Percentiles rank a stretch among this genome's conserved stretches.
Evolutionary conservation across 2,113 vertebrate species (phyloP).

Genomic region (Indicator indicator): DNA sequence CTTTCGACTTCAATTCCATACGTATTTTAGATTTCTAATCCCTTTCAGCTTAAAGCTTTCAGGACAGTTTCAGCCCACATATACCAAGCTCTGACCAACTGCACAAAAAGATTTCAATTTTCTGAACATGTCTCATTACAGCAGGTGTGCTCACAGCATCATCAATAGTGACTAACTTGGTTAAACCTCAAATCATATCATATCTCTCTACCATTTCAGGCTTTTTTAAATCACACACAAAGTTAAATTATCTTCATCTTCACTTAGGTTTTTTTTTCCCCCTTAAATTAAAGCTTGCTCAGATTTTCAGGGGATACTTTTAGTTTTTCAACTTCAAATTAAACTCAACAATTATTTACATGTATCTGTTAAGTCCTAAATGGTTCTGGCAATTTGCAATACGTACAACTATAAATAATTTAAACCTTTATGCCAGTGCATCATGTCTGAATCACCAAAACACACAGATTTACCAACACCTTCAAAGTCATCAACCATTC

Average conservation of each 20-base stretch:
- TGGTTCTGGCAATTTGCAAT: not conserved
- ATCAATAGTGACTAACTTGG: not conserved
- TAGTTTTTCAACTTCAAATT: not conserved
- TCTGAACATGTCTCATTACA: not conserved
- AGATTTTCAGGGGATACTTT: not conserved
- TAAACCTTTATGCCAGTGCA: slow-evolving; percentile 29
- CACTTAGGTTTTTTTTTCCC: rapidly evolving
- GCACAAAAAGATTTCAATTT: not conserved
- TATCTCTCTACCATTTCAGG: not conserved
- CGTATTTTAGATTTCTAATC: not conserved
- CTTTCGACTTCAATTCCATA: not conserved
- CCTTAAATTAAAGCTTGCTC: not conserved
- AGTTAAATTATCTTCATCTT: not conserved
- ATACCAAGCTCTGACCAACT: not conserved
- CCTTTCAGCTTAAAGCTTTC: not conserved
- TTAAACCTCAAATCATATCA: not conserved
- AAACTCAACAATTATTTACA: not conserved
- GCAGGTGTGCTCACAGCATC: not conserved
- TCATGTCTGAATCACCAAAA: slow-evolving; percentile 52
- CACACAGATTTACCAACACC: slow-evolving; percentile 7
- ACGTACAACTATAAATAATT: slow-evolving; percentile 35
- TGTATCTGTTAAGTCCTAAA: not conserved
- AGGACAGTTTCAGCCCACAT: not conserved
- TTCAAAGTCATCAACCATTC: slow-evolving; percentile 10
- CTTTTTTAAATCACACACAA: not conserved